Evolutionary conservation across 2,797 vertebrate species (phyloP), one percentile per base, ranked within the genome.

Genomic region (Cyclopterus lumpus): DNA sequence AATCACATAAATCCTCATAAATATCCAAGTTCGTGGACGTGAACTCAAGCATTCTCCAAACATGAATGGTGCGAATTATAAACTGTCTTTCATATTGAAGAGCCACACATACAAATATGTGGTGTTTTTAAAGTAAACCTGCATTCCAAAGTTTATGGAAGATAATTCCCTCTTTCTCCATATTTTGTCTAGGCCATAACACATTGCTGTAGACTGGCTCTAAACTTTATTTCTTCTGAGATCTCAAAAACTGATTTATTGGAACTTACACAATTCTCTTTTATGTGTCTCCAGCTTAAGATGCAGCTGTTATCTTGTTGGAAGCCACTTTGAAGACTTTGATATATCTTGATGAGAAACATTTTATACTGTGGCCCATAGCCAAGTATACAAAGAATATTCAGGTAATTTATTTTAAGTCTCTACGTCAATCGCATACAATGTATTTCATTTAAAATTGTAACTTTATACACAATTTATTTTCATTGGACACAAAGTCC

Each of bases 61-160:
- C 79, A 81, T 68, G 22, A 84, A 85, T 20, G 5, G 18, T 63
- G 58, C 8, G 2, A 83, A 85, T 76, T 63, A 81, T 80, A 18
- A 84, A 73, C 75, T 49, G 49, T 62, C 61, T 68, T 75, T 75
- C 48, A 73, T 59, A 53, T 18, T 44, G 12, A 65, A 30, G 22
- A 38, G 67, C 22, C 22, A 63, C 20, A 69, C 20, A 16, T 36
- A 8, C 54, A 59, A 69, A 20, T n/a, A 54, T 42, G 2, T 49
- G 18, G 28, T 64, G 38, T 59, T 73, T 75, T 75, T 74, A 20
- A n/a, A n/a, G n/a, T n/a, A n/a, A n/a, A 61, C 71, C 70, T 71
- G 75, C 82, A 90, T 92, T 91, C 86, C 82, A 70, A 38, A 51
- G 79, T 89, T 92, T 87, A 90, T 88, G 76, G 84, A 83, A 73